phyloP scores from a whole-genome alignment of 2,113 vertebrate genomes.

The Corvus cornix region DNA sequence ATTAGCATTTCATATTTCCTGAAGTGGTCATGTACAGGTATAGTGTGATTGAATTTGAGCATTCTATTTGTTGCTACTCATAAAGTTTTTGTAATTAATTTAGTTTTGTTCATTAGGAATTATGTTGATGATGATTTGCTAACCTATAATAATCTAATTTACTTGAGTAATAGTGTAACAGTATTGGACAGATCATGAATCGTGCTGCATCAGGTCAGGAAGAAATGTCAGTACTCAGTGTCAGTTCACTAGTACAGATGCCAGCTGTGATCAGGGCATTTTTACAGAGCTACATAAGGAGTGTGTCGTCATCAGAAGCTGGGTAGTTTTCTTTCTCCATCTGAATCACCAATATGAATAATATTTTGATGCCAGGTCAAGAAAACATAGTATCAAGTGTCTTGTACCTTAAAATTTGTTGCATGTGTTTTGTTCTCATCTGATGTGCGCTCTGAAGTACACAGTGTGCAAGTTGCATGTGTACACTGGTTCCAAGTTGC shows the following conservation, averaged over 20 bases:
- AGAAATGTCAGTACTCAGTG: background rate
- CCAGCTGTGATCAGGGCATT: background rate
- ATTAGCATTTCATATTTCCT: background rate
- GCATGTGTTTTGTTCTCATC: background rate
- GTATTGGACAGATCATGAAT: background rate
- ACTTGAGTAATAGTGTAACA: background rate
- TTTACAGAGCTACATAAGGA: background rate
- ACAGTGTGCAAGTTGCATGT: background rate
- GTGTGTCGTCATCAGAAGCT: background rate
- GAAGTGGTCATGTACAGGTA: background rate
- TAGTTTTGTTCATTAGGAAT: background rate
- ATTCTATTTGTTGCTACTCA: background rate
- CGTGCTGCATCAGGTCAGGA: background rate
- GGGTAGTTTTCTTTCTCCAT: background rate
- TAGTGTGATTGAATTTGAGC: background rate
- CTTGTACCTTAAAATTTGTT: background rate
- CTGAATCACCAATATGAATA: background rate
- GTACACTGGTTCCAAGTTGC: background rate
- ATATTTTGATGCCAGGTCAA: background rate
- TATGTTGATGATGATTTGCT: background rate
- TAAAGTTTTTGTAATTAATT: background rate
- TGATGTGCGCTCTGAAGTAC: background rate
- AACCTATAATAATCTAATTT: background rate
- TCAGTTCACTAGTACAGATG: background rate
- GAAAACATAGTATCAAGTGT: background rate